Conservation (phyloP, 1,140 invertebrate species). For the Diorhabda elongata region DNA sequence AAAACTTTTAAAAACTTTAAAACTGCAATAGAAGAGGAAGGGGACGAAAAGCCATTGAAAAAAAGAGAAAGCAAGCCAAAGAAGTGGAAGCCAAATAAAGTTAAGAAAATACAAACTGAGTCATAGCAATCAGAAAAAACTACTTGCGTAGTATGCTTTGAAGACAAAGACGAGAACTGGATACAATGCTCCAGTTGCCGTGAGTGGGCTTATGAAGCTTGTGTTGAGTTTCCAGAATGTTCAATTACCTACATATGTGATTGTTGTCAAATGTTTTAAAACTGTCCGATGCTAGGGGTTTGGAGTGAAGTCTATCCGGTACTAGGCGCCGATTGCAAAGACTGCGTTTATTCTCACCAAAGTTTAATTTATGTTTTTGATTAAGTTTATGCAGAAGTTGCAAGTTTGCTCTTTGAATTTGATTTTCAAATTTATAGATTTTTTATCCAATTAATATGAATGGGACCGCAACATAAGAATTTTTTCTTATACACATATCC, state of each 20-base stretch:
- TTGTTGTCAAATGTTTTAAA: slow-evolving; percentile 2
- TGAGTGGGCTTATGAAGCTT: slow-evolving; percentile 21
- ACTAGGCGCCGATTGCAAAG: background rate
- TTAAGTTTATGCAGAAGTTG: background rate
- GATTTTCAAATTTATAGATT: too few relatives aligned
- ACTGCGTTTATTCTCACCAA: background rate
- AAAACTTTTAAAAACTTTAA: background rate
- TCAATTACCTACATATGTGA: background rate
- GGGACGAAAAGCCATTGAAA: background rate
- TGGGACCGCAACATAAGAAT: too few relatives aligned
- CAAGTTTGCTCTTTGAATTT: too few relatives aligned
- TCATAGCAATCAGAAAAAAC: background rate
- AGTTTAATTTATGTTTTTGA: background rate
- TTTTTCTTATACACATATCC: too few relatives aligned
- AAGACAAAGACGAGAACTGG: slow-evolving; percentile 1
- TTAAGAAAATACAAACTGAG: background rate
- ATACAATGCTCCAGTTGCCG: slow-evolving; percentile 10
- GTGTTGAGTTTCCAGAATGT: background rate
- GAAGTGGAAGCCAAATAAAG: background rate
- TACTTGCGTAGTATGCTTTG: slow-evolving; percentile 7
- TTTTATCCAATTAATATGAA: too few relatives aligned
- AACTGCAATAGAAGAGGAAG: background rate
- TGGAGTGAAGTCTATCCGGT: background rate
- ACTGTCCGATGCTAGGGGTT: background rate
- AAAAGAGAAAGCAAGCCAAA: background rate